phyloP scores from a whole-genome alignment of 2,888 invertebrate genomes.

The Odontomyia ornata region DNA sequence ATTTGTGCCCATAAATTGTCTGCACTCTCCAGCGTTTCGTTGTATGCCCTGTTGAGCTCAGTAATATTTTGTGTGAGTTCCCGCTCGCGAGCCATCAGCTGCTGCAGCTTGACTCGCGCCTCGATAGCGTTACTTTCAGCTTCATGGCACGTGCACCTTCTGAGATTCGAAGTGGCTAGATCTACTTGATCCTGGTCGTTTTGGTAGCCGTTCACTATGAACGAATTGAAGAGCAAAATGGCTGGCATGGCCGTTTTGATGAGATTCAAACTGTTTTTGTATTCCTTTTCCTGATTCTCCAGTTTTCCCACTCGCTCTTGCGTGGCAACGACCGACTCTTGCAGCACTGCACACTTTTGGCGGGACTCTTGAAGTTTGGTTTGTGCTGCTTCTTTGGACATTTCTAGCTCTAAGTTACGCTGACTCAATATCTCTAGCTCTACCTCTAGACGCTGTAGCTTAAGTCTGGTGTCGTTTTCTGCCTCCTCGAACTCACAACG shows the following conservation, averaged over 20 bases:
- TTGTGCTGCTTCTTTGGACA: slow-evolving; percentile 70
- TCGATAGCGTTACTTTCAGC: background rate
- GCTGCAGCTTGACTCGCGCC: slow-evolving; percentile 47
- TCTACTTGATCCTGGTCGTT: slow-evolving; percentile 57
- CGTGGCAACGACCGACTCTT: slow-evolving; percentile 67
- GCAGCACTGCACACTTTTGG: slow-evolving; percentile 64
- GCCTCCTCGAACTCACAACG: slow-evolving; percentile 79
- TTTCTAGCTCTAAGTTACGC: slow-evolving; percentile 67
- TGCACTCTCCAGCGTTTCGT: slow-evolving; percentile 76
- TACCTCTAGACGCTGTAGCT: slow-evolving; percentile 68
- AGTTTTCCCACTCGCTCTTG: slow-evolving; percentile 67
- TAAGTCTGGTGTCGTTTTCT: slow-evolving; percentile 73
- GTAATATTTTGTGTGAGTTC: slow-evolving; percentile 63
- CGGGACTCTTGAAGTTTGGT: slow-evolving; percentile 67
- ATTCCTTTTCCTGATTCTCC: slow-evolving; percentile 67
- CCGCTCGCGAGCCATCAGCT: slow-evolving; percentile 50
- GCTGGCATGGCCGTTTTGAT: slow-evolving; percentile 72
- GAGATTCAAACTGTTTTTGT: slow-evolving; percentile 67
- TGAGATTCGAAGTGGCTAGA: background rate
- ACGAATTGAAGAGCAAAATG: slow-evolving; percentile 70
- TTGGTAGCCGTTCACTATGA: slow-evolving; percentile 35
- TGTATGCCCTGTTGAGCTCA: slow-evolving; percentile 72
- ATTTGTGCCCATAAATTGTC: slow-evolving; percentile 77
- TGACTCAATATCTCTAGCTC: slow-evolving; percentile 69
- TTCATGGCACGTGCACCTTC: slow-evolving; percentile 24